Evolutionary conservation across 2,797 vertebrate genomes (phyloP), one percentile per base, ranked within the genome.

Genomic region (Crocodylus rhombifer): DNA sequence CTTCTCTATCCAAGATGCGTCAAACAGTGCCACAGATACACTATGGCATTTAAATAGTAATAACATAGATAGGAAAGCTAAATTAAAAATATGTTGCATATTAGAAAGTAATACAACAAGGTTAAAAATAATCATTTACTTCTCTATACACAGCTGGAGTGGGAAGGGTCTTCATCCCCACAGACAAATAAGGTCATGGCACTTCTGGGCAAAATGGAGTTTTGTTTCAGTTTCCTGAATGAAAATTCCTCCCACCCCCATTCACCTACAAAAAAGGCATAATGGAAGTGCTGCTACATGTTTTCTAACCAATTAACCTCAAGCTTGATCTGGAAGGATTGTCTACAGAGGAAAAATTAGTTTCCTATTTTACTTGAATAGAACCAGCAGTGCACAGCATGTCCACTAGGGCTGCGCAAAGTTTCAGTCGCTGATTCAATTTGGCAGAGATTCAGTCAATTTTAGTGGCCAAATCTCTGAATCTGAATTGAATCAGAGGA

Each of bases 1-100:
- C 96, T 94, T 96, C 94, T 91, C 95, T 83, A 95, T 96, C 95
- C 96, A 94, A 93, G 96, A 95, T 93, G 94, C 91, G 97, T 98
- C 97, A 97, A 97, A 96, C 30, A 30, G 93, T 88, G 94, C 93
- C 96, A 96, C 86, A 95, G 97, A 97, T 97, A 97, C 82, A 95
- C 93, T 56, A 26, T 95, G 97, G 97, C 96, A 98, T 98, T 98
- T 98, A 97, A 97, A 98, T 90, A 97, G 95, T 89, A 97, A 96
- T 87, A 97, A 97, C 93, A 95, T 2, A 77, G 94, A 97, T 96
- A 61, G 33, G 80, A 93, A 91, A 87, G 89, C 97, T 96, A 97
- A 97, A 97, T 97, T 95, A 97, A 97, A 97, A 97, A 95, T 67
- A 94, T 93, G 95, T 82, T 92, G 90, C 95, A 89, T 80, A 95